Evolutionary conservation across 2,888 invertebrate species (phyloP).

Genomic region (Drosophila mimica): DNA sequence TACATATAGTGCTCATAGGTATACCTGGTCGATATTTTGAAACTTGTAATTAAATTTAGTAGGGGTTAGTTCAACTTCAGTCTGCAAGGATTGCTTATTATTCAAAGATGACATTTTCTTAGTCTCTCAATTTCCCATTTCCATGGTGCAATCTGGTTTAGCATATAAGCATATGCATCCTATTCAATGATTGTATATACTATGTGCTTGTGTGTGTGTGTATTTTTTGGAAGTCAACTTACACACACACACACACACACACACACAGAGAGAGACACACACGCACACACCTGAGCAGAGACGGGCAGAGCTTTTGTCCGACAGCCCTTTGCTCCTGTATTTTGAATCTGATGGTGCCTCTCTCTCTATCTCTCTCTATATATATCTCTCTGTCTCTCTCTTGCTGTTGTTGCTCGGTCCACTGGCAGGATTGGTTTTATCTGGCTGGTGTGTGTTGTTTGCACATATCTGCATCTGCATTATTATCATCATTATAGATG

Average conservation of each 20-base stretch:
- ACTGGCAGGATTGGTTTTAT: slow-evolving; percentile 33
- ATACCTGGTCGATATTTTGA: neutral
- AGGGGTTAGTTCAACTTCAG: neutral
- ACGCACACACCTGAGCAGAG: slow-evolving; percentile 15
- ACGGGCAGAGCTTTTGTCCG: slow-evolving; percentile 29
- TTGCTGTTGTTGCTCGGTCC: neutral
- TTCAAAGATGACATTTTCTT: neutral
- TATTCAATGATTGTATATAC: slow-evolving; percentile 13
- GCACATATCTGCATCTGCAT: slow-evolving; percentile 66
- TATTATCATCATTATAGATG: slow-evolving; percentile 78
- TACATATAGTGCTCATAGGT: neutral
- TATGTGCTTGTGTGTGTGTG: slow-evolving; percentile 13
- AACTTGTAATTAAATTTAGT: neutral
- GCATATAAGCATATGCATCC: slow-evolving; percentile 16
- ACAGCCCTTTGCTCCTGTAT: slow-evolving; percentile 56
- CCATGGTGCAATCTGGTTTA: slow-evolving; percentile 8
- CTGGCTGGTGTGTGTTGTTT: slow-evolving; percentile 34
- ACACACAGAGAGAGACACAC: neutral
- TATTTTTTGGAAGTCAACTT: slow-evolving; percentile 49
- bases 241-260: slow-evolving; percentile 3
- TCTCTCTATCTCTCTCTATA: neutral
- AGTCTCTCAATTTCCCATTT: neutral
- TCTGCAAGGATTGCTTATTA: neutral
- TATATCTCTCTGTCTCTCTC: neutral
- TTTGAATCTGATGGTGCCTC: neutral